phyloP scores from a whole-genome alignment of 2,888 invertebrate species.

The Acleris emargana region DNA sequence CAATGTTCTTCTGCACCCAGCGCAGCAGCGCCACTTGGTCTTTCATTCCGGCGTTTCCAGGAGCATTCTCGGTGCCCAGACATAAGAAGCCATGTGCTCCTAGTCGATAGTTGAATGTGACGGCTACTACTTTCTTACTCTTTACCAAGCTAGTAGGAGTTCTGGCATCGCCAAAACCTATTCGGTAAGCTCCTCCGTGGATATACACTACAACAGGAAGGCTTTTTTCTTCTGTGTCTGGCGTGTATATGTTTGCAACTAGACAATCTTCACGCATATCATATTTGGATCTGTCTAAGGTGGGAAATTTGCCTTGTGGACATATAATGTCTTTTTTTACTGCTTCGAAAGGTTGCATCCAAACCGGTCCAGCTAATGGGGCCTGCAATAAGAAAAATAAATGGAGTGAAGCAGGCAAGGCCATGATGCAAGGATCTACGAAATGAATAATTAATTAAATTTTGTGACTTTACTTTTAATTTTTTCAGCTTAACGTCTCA shows the following conservation, averaged over 20 bases:
- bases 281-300: background rate
- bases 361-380: constrained; percentile 19
- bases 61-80: constrained; percentile 49
- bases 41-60: constrained; percentile 65
- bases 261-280: constrained; percentile 31
- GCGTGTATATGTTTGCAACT: constrained; percentile 43
- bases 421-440: too few relatives aligned
- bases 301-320: constrained; percentile 6
- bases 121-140: constrained; percentile 39
- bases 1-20: constrained; percentile 63
- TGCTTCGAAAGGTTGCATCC: constrained; percentile 20
- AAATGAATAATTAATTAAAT: too few relatives aligned
- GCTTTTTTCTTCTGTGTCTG: constrained; percentile 45
- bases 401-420: too few relatives aligned
- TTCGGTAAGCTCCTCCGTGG: constrained; percentile 50
- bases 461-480: too few relatives aligned
- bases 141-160: constrained; percentile 36
- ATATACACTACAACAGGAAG: constrained; percentile 49
- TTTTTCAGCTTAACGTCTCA: too few relatives aligned
- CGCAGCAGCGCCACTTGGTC: constrained; percentile 61
- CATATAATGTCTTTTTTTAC: constrained; percentile 24
- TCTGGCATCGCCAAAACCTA: constrained; percentile 37
- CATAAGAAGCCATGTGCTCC: constrained; percentile 53
- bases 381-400: constrained; percentile 12
- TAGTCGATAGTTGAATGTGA: constrained; percentile 47